Conservation (phyloP, 30 jellyfish, hydroid and myxozoan species). For the Cassiopea xamachana region DNA sequence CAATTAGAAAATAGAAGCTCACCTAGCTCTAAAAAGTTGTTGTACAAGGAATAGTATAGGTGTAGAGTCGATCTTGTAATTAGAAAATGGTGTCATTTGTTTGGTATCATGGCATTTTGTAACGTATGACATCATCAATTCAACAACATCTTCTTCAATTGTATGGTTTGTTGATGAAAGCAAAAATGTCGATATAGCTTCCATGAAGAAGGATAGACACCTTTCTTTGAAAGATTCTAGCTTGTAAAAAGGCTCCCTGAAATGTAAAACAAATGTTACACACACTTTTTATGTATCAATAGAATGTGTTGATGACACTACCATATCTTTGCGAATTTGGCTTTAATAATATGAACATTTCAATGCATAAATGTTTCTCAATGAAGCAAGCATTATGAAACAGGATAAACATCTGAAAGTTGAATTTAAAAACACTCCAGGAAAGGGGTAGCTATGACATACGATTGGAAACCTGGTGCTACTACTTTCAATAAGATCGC, state of each 20-base stretch:
- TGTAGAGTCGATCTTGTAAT: conserved; percentile 79
- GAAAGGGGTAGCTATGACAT: no score
- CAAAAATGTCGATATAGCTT: conserved; percentile 68
- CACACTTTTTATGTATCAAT: no score
- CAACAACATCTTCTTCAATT: conserved; percentile 36
- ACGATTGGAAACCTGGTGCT: no score
- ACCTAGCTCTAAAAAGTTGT: conserved; percentile 64
- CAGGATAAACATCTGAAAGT: no score
- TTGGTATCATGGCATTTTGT: conserved; percentile 56
- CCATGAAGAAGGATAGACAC: conserved; percentile 69
- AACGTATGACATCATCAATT: conserved; percentile 63
- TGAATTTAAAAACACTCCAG: no score
- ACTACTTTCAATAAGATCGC: no score
- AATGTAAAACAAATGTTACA: background rate
- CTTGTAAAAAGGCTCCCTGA: conserved; percentile 21
- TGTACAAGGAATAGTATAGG: conserved; percentile 79
- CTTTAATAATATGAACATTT: no score
- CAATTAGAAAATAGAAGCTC: background rate
- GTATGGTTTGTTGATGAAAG: conserved; percentile 36
- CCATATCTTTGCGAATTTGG: no score
- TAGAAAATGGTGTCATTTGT: conserved; percentile 73
- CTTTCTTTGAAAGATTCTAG: conserved; percentile 54
- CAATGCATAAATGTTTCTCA: no score
- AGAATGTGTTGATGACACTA: no score
- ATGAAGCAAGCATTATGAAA: no score